Base-by-base conservation (phyloP, 2,797 vertebrate genomes). In the Sebastes alutus region DNA sequence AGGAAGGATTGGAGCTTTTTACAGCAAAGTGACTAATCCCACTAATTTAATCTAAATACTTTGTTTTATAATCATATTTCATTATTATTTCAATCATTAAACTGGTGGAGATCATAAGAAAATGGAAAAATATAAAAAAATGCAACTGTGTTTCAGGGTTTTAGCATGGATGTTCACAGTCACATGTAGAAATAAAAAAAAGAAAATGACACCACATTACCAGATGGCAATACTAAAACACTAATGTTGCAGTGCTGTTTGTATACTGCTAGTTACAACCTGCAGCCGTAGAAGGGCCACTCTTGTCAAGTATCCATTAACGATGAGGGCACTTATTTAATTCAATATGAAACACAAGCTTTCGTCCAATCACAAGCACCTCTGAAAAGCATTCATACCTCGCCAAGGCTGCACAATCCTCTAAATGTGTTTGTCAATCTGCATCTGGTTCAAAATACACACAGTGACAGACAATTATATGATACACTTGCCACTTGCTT, bases 261-360 rank as follows among this genome's bases (percentile, higher is more conserved):
- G 38, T 62, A 46, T 42, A 23, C 74, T 58, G 42, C 6, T 22
- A 60, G 71, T 20, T 30, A 23, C 68, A 59, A 75, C 59, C 75
- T 81, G 71, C 66, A 87, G 81, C 62, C 63, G 18, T 3, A 56
- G 61, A 33, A 33, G 14, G 20, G 61, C 66, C 46, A 11, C 25
- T 62, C 30, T 8, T 54, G 68, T 83, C 75, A 65, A 61, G 58
- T 16, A 60, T 64, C 73, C 72, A 76, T 65, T 76, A 78, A 78
- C 32, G 55, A 60, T 7, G 60, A 66, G 29, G 32, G 5, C 33
- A 30, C 60, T 75, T 38, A 27, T n/a, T 73, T 59, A 61, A 77
- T 46, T 67, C n/a, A 61, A 13, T 23, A 22, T n/a, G 22, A 59
- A 29, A 46, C 49, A 32, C 63, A 6, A 60, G 74, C 75, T 71